A percentile compares a stretch with the other conserved stretches of the same genome.
Conservation (phyloP, 2,797 vertebrate species). For the Eospalax fontanierii region DNA sequence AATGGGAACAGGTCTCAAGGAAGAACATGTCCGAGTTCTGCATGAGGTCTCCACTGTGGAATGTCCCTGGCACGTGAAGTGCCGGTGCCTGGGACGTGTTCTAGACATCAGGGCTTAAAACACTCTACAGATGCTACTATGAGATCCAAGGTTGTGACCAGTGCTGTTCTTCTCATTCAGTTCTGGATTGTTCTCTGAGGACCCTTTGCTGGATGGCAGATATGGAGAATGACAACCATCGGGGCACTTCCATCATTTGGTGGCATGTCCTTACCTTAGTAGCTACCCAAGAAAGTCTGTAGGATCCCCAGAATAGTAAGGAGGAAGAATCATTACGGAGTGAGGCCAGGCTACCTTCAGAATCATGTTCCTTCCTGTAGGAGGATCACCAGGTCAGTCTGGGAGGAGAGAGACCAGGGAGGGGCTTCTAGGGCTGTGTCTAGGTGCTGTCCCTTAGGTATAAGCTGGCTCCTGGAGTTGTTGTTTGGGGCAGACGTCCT, state of each 20-base stretch:
- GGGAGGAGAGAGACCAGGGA: neutral
- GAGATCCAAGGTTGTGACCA: neutral
- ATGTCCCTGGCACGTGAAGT: neutral
- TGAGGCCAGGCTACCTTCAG: neutral
- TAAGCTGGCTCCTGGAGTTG: neutral
- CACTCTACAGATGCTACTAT: neutral
- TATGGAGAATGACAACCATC: neutral
- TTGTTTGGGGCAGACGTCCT: neutral
- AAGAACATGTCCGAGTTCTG: neutral
- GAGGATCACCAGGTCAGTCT: neutral
- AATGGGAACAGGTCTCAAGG: neutral
- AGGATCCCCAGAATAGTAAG: neutral
- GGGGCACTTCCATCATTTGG: neutral
- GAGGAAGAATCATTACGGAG: neutral
- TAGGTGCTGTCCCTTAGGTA: neutral
- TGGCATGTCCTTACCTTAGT: neutral
- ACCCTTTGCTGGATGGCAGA: neutral
- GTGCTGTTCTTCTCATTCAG: rapidly evolving
- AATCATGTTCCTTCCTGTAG: neutral
- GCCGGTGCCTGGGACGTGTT: neutral
- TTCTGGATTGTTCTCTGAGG: neutral
- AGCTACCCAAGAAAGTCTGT: neutral
- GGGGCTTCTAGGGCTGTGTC: neutral
- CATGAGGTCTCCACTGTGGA: neutral
- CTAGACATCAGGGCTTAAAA: neutral